These are phyloP conservation scores for Euborellia annulipes DNA, from an alignment of 1,140 invertebrate species.

Conservation along the genomic window DNA sequence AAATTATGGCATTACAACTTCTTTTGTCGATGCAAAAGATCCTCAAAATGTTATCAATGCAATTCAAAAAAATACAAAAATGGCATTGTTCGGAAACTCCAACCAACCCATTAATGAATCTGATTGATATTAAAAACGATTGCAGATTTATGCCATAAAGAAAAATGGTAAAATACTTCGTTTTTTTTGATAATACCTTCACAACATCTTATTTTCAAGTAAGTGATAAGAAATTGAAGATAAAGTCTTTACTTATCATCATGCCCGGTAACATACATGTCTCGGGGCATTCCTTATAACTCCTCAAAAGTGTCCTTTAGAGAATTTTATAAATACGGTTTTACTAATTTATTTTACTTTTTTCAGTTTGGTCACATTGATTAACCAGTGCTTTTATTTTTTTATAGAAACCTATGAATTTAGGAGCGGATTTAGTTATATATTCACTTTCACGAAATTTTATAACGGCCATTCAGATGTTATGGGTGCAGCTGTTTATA, in stretches of 20 bases:
- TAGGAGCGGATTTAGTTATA: slow-evolving; percentile 83
- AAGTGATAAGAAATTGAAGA: slow-evolving; percentile 12
- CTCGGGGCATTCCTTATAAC: too few species aligned
- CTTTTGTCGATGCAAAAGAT: slow-evolving; percentile 67
- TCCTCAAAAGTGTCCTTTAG: background rate
- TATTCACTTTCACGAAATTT: slow-evolving; percentile 94
- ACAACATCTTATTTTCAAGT: slow-evolving; percentile 83
- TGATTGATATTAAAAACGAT: slow-evolving; percentile 77
- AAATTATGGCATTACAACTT: slow-evolving; percentile 53
- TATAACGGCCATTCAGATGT: slow-evolving; percentile 98
- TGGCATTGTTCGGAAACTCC: slow-evolving; percentile 95
- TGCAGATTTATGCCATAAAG: slow-evolving; percentile 39
- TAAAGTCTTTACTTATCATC: too few species aligned
- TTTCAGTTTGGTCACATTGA: background rate
- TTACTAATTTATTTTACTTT: too few species aligned
- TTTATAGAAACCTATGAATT: slow-evolving; percentile 56
- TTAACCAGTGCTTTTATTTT: too few species aligned
- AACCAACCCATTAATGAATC: slow-evolving; percentile 86
- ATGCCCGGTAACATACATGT: too few species aligned
- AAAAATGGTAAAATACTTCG: slow-evolving; percentile 48
- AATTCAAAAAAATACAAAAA: slow-evolving; percentile 74
- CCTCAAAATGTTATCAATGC: slow-evolving; percentile 45
- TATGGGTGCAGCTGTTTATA: slow-evolving; percentile 78
- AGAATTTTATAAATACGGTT: background rate
- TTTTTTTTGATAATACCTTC: slow-evolving; percentile 96